Base-by-base conservation (phyloP, 2,888 invertebrate species). In the Pantelozetes paolii region DNA sequence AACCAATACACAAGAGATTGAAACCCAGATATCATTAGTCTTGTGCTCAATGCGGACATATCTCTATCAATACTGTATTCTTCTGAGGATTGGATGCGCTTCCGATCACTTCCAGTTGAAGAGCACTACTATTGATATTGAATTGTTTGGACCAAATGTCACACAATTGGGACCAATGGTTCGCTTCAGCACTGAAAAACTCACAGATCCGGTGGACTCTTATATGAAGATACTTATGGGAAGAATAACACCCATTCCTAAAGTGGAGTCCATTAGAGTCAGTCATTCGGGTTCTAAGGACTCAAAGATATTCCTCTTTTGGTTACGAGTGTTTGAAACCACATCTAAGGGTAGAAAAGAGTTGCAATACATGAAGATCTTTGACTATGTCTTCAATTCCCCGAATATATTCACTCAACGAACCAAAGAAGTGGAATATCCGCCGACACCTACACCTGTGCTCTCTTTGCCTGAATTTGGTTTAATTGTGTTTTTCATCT, bases 81-180 rank as follows among this genome's bases (percentile, higher is more conserved):
- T 26, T 6, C 13, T 69, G 3, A 3, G 40, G 18, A 40, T 69
- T 20, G 69, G 69, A 2, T 69, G 69, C 18, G 36, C 69, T 69
- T 69, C 69, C 0, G 26, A 26, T 26, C 28, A 69, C 45, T 69
- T 69, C 23, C 11, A 69, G 40, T 36, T 2, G 23, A 9, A 45
- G 15, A 69, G 45, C 15, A 69, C 69, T 11, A 69, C 42, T 8
- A 26, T 69, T 26, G 69, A 69, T 13, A 42, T 69, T n/a, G 69
- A 69, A 42, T 20, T 69, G 20, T 42, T 69, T 23, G 69, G 23
- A 0, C 42, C 42, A 13, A 42, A 69, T 18, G 11, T 20, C 15
- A 40, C 23, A 42, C 15, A 2, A 9, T 1, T 69, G 1, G 69
- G 26, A 6, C 20, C 32, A 15, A n/a, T 9, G 23, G 40, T 69